phyloP scores from a whole-genome alignment of 2,113 vertebrate genomes.

The Clarias batrachus region DNA sequence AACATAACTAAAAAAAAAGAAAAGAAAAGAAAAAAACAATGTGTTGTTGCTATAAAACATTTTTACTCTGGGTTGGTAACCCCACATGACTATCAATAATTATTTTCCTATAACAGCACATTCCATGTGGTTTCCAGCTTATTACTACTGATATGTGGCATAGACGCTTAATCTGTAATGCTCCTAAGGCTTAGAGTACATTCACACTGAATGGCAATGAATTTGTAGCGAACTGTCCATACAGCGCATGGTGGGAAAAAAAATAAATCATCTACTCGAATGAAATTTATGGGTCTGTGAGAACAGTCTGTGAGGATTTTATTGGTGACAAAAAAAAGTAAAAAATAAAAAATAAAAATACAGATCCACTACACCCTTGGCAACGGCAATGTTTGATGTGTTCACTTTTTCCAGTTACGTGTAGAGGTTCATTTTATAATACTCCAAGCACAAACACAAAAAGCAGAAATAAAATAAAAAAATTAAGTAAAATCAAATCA shows the following conservation, averaged over 20 bases:
- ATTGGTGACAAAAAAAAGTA: constrained; percentile 61
- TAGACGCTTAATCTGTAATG: constrained; percentile 16
- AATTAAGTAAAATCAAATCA: background rate
- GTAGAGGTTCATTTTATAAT: constrained; percentile 40
- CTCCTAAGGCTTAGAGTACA: constrained; percentile 18
- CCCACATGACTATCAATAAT: background rate
- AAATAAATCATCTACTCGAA: constrained; percentile 44
- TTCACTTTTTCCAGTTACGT: constrained; percentile 67
- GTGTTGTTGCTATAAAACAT: background rate
- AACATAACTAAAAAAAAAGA: background rate
- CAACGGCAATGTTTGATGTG: constrained; percentile 38
- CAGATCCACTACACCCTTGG: constrained; percentile 59
- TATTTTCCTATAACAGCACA: background rate
- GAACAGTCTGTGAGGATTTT: constrained; percentile 65
- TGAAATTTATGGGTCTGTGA: constrained; percentile 72
- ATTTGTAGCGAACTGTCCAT: background rate
- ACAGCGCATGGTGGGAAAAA: constrained; percentile 30
- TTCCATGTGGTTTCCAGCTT: background rate
- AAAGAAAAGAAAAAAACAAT: background rate
- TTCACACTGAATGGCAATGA: constrained; percentile 27
- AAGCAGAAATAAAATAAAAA: background rate
- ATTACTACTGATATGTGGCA: background rate
- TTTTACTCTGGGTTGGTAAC: background rate
- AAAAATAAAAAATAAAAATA: constrained; percentile 19
- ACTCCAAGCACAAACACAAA: constrained; percentile 37